Conservation (phyloP, 2,888 invertebrate genomes). For the Dyspetes luteomarginatus region DNA sequence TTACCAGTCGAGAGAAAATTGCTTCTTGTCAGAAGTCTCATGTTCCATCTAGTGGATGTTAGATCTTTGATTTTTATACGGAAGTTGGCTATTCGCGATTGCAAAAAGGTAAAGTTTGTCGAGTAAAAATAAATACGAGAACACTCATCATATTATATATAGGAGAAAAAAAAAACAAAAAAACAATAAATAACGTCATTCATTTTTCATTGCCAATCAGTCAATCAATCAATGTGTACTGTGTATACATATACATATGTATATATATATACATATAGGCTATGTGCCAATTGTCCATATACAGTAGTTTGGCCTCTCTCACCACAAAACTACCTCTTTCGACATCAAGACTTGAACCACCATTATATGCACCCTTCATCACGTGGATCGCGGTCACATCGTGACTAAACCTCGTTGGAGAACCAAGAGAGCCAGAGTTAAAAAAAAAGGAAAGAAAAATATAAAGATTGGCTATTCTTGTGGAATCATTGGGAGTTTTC, state of each 20-base stretch:
- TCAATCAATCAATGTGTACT: no score
- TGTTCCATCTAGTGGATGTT: constrained; percentile 10
- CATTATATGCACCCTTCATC: constrained; percentile 12
- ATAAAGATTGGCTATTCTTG: constrained; percentile 45
- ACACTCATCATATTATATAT: no score
- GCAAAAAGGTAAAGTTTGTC: constrained; percentile 13
- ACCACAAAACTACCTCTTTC: constrained; percentile 29
- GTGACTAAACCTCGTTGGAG: constrained; percentile 53
- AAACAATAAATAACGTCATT: neutral
- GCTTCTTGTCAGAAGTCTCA: constrained; percentile 39
- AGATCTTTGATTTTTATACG: constrained; percentile 12
- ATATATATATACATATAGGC: no score
- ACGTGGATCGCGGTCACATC: constrained; percentile 23
- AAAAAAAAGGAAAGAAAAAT: constrained; percentile 16
- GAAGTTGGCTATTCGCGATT: neutral
- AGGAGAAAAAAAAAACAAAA: neutral
- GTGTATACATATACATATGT: no score
- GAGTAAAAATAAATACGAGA: neutral
- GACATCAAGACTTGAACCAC: constrained; percentile 19
- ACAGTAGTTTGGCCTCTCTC: no score
- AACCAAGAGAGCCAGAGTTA: neutral
- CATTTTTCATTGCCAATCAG: no score
- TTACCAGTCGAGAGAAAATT: constrained; percentile 44
- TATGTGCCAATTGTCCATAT: no score
- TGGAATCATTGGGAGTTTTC: constrained; percentile 55